Evolutionary conservation across 2,113 vertebrate species (phyloP), one percentile per base, ranked within the genome.

Genomic region (Uria aalge): DNA sequence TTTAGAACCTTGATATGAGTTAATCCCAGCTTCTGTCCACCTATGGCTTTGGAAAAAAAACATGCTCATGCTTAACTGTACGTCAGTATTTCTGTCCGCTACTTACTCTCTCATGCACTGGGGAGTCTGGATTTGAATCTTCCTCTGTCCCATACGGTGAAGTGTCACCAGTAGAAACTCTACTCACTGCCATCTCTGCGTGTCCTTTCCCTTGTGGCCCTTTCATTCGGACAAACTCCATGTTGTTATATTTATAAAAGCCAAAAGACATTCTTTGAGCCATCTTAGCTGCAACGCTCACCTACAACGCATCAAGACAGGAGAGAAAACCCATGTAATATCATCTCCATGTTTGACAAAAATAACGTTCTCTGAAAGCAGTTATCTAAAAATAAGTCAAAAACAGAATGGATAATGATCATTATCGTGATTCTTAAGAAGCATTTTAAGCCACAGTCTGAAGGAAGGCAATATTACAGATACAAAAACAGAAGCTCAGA

Each of bases 191-290:
- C 99, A 99, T 99, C 98, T 99, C 99, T 0, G 99, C 99, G 0
- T 99, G 99, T 50, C 99, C 99, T 96, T 99, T 99, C 53, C 99
- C 99, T 97, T 99, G 99, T 0, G 99, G 99, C 12, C 99, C 99
- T 94, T 99, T 99, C 99, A 99, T 99, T 91, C 99, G 98, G 82
- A 99, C 99, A 59, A 99, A 99, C 98, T 99, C 99, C 99, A 99
- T 99, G 98, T 99, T 99, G 98, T 98, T 99, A 95, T 99, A 99
- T 77, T 99, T 99, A 95, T 99, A 99, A 97, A 99, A 99, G 95
- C 99, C 99, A 4, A 99, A 99, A 0, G 99, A 99, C 99, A 99
- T 99, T 71, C 98, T 98, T 97, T 99, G 99, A 3, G 99, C 99
- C 99, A 99, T 99, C 93, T 99, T 99, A 5, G 99, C 99, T 0